Percentiles rank a stretch among this genome's conserved stretches.
These are phyloP conservation scores for Manis pentadactyla DNA, from an alignment of 2,797 vertebrate species.

Conservation along the genomic window DNA sequence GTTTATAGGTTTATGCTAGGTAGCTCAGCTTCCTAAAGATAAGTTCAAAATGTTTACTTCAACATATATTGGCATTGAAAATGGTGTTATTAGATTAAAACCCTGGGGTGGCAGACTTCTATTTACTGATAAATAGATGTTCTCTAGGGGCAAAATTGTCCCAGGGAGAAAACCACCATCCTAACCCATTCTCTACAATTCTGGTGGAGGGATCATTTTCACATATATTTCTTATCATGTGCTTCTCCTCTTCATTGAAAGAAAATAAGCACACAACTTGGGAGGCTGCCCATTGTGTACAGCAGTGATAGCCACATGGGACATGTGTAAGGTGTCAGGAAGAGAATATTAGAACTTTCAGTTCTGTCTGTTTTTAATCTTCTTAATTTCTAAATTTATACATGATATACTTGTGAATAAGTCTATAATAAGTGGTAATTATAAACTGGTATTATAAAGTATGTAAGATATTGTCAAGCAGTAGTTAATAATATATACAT, in stretches of 20 bases:
- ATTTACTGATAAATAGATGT: not conserved
- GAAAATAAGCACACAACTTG: not conserved
- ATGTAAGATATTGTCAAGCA: not conserved
- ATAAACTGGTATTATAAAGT: constrained; percentile 14
- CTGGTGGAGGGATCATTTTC: not conserved
- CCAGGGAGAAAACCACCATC: not conserved
- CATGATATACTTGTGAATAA: not conserved
- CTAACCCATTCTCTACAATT: not conserved
- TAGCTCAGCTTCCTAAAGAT: constrained; percentile 3
- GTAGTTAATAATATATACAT: not conserved
- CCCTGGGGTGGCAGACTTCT: not conserved
- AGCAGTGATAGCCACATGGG: not conserved
- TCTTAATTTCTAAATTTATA: constrained; percentile 23
- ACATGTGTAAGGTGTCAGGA: not conserved
- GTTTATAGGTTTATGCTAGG: not conserved
- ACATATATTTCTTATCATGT: not conserved
- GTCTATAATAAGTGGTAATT: not conserved
- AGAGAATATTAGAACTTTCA: not conserved
- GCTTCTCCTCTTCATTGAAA: not conserved
- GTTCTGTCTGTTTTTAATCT: constrained; percentile 4
- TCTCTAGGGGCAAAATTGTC: not conserved
- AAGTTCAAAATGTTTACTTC: not conserved
- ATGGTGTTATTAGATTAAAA: not conserved
- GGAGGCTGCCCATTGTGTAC: not conserved
- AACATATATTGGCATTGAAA: not conserved